Percentiles rank a stretch among this genome's conserved stretches.
Evolutionary conservation across 2,888 invertebrate species (phyloP).

Genomic region (Trisateles emortualis): DNA sequence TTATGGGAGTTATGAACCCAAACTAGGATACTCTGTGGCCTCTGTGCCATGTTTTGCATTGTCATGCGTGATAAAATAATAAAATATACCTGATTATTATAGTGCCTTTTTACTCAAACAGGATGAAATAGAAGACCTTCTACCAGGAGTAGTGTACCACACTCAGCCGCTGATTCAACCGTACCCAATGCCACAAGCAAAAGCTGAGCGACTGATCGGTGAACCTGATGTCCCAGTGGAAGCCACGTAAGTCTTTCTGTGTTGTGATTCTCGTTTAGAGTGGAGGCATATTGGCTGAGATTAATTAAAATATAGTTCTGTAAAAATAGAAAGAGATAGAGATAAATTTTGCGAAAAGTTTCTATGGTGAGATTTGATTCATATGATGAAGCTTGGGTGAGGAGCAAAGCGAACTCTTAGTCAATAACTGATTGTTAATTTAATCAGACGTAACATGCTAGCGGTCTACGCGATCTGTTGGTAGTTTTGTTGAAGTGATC

Average conservation of each 20-base stretch:
- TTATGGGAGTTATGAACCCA: no score
- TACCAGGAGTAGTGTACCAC: slow-evolving; percentile 87
- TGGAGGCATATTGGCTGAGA: slow-evolving; percentile 31
- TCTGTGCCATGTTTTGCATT: no score
- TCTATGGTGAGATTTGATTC: no score
- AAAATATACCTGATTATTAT: background rate
- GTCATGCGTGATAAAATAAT: no score
- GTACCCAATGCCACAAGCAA: slow-evolving; percentile 89
- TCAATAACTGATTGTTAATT: no score
- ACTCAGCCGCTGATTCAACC: slow-evolving; percentile 90
- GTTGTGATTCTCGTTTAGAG: slow-evolving; percentile 20
- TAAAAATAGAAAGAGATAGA: background rate
- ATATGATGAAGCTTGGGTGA: no score
- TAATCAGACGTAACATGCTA: no score
- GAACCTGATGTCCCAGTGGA: slow-evolving; percentile 91
- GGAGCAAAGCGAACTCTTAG: no score
- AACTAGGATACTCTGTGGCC: no score
- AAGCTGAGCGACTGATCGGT: slow-evolving; percentile 90
- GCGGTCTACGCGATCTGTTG: no score
- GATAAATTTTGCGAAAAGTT: no score
- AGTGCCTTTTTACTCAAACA: slow-evolving; percentile 35
- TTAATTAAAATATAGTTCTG: background rate
- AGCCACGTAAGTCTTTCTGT: slow-evolving; percentile 90
- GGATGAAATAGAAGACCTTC: slow-evolving; percentile 87
- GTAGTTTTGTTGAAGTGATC: no score